Percentiles rank a stretch among this genome's conserved stretches.
Evolutionary conservation across 2,888 invertebrate species (phyloP).

Genomic region (Digitonthophagus gazella): DNA sequence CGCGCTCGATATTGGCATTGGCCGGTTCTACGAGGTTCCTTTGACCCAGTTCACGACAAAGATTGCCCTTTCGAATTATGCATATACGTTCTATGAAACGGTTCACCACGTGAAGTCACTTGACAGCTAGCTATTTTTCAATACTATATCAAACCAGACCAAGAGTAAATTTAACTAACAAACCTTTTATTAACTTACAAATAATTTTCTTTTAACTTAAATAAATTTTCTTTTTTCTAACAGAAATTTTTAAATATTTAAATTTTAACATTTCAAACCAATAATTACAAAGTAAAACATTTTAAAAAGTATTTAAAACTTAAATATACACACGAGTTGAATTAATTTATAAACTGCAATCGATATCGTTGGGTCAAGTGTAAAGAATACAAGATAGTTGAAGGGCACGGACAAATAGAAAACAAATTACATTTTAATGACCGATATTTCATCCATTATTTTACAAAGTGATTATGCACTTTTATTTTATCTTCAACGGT

Average conservation of each 20-base stretch:
- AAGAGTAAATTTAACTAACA: background rate
- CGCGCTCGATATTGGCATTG: background rate
- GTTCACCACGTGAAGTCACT: background rate
- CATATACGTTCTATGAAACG: background rate
- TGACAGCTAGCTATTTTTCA: background rate
- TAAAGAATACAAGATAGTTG: no score
- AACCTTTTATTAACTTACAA: background rate
- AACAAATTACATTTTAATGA: background rate
- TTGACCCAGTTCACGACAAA: background rate
- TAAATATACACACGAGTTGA: background rate
- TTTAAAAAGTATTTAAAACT: background rate
- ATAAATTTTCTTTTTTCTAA: no score
- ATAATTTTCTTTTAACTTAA: background rate
- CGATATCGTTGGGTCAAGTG: no score
- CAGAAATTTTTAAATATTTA: no score
- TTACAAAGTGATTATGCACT: background rate
- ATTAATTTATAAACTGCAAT: no score
- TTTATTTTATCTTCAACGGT: no score
- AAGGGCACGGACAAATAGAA: background rate
- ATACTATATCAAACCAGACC: background rate
- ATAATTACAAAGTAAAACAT: no score
- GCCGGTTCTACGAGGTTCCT: background rate
- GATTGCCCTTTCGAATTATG: background rate
- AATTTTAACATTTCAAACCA: no score
- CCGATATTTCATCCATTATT: background rate